phyloP scores from a whole-genome alignment of 2,797 vertebrate genomes.

The Falco peregrinus region DNA sequence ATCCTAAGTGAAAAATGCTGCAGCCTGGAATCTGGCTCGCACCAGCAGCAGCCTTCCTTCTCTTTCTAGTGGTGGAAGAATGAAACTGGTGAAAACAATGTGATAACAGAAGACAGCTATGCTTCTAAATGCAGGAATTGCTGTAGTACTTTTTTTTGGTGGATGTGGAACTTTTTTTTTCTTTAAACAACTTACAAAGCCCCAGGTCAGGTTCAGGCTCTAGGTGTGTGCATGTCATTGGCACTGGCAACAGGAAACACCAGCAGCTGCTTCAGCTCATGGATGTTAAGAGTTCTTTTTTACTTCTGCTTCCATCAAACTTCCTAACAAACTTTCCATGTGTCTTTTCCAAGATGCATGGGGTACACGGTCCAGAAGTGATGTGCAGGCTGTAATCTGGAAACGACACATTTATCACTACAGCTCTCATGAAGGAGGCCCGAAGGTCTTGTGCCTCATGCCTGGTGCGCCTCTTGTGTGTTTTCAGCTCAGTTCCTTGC shows the following conservation, averaged over 20 bases:
- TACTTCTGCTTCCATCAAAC: not conserved
- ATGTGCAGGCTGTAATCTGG: not conserved
- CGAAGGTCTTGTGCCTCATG: not conserved
- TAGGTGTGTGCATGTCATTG: not conserved
- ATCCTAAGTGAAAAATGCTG: not conserved
- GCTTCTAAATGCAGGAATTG: not conserved
- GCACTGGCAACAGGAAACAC: not conserved
- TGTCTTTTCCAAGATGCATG: not conserved
- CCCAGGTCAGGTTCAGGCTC: not conserved
- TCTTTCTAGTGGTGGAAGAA: not conserved
- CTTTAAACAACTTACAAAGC: not conserved
- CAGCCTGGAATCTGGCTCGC: not conserved
- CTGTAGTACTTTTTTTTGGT: not conserved
- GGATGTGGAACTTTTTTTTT: not conserved
- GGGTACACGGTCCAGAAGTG: not conserved
- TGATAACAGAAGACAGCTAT: not conserved
- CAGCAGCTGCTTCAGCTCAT: not conserved
- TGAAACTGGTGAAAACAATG: not conserved
- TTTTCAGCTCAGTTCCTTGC: not conserved
- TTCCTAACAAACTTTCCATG: not conserved
- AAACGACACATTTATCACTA: not conserved
- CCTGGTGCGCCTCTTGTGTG: fast-evolving
- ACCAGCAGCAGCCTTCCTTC: not conserved
- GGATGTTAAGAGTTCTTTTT: not conserved
- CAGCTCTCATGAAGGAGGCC: not conserved